Evolutionary conservation across 2,113 vertebrate genomes (phyloP), one percentile per base, ranked within the genome.

Genomic region (Forbesichthys papilliferus): DNA sequence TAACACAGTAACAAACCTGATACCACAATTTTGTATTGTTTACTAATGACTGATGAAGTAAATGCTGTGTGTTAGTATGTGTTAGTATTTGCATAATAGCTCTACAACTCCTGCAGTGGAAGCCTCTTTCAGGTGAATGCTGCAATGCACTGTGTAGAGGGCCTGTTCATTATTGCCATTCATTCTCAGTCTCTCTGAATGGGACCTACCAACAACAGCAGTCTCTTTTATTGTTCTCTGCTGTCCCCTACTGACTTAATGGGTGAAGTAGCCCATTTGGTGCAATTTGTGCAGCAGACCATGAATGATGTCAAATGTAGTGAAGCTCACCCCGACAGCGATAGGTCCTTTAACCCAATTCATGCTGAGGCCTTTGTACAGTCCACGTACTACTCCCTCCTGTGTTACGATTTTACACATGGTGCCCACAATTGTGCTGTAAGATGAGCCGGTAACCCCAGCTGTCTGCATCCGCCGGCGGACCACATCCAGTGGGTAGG

Each of bases 291-390:
- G 89, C 58, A 98, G 88, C 12, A 99, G 89, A 83, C 92, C 93
- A 88, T 98, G 96, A 9, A 82, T 94, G 78, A 98, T 88, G 90
- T 99, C 98, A 9, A 98, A 99, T 60, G 96, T 98, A 72, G 94
- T 96, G 87, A 99, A 96, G 89, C 98, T 99, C 73, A 98, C 95
- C 3, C 96, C 98, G 66, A 98, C 97, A 0, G 96, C 95, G 5
- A 99, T 84, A 1, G 98, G 98, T 1, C 98, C 98, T 73, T 99
- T 99, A 20, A 99, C 86, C 97, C 97, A 99, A 91, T 99, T 99
- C 98, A 99, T 98, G 91, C 96, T 99, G 68, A 99, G 93, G 60
- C 98, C 98, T 75, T 99, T 99, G 92, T 99, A 99, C 3, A 99
- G 80, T 61, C 98, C 97, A 0, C 90, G 88, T 64, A 96, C n/a